Evolutionary conservation across 2,888 invertebrate genomes (phyloP), one percentile per base, ranked within the genome.

Genomic region (Chrysina gloriosa): DNA sequence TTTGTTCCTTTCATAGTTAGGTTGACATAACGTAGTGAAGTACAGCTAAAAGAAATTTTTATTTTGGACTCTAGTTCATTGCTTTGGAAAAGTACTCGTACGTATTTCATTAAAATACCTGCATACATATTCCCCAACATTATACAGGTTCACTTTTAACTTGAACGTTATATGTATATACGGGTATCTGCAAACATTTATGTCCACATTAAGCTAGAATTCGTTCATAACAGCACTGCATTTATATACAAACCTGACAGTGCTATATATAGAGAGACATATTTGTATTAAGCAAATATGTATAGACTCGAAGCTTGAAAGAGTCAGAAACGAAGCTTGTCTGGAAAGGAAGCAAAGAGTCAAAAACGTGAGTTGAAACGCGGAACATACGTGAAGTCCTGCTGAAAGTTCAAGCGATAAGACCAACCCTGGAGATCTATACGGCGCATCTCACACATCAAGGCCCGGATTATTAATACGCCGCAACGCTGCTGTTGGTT

Each of bases 381-480:
- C 9, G 19, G 5, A 31, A 34, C 19, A 27, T 27, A 25, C 27
- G 23, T n/a, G 19, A 31, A 31, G 31, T 19, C 31, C 36, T 2
- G 14, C 11, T 45, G 42, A 9, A 61, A 61, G 27, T 61, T 50
- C 14, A 42, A 21, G 3, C 42, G 42, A 42, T 16, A 27, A n/a
- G 21, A 16, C 27, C 25, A 14, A 16, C 27, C 27, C 25, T 45
- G 27, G 16, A 31, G 29, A 34, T 47, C 34, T 47, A 54, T 50
- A 71, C 71, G 14, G n/a, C 27, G 67, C 70, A 69, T 50, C 69
- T 70, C 70, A 72, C 70, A 73, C 70, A 71, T 72, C 73, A 70
- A 71, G 66, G 63, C 69, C 70, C 47, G 73, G 73, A 75, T 76
- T 76, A 76, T 75, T 76, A 76, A 76, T 76, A 74, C 75, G 31